A percentile compares a stretch with the other conserved stretches of the same genome.
Evolutionary conservation across 2,888 invertebrate species (phyloP).

Genomic region (Idaea biselata): DNA sequence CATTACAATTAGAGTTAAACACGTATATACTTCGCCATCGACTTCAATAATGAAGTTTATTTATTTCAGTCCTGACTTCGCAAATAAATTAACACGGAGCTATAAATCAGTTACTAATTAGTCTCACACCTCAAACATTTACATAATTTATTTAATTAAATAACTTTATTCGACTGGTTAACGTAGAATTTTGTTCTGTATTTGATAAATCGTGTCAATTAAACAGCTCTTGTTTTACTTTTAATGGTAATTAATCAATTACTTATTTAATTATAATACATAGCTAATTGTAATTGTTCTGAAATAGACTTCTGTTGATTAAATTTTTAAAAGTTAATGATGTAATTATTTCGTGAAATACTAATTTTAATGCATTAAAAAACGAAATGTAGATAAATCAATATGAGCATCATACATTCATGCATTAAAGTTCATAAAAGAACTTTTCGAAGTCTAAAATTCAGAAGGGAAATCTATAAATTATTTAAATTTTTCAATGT

Average conservation of each 20-base stretch:
- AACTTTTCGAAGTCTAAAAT: too few species aligned
- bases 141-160: background rate
- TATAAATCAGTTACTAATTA: background rate
- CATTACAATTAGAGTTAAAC: background rate
- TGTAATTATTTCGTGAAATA: too few species aligned
- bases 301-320: background rate
- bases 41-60: background rate
- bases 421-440: too few species aligned
- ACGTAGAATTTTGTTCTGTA: background rate
- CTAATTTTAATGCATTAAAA: too few species aligned
- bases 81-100: background rate
- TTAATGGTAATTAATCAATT: background rate
- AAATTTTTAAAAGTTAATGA: background rate
- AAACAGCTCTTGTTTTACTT: background rate
- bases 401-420: too few species aligned
- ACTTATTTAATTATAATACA: background rate
- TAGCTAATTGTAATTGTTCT: background rate
- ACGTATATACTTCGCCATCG: background rate
- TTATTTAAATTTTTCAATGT: too few species aligned
- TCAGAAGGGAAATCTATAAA: too few species aligned
- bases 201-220: background rate
- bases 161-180: background rate
- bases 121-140: background rate
- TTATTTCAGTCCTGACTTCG: background rate
- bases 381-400: too few species aligned